Evolutionary conservation across 2,888 invertebrate genomes (phyloP).

Genomic region (Coenonympha arcania): DNA sequence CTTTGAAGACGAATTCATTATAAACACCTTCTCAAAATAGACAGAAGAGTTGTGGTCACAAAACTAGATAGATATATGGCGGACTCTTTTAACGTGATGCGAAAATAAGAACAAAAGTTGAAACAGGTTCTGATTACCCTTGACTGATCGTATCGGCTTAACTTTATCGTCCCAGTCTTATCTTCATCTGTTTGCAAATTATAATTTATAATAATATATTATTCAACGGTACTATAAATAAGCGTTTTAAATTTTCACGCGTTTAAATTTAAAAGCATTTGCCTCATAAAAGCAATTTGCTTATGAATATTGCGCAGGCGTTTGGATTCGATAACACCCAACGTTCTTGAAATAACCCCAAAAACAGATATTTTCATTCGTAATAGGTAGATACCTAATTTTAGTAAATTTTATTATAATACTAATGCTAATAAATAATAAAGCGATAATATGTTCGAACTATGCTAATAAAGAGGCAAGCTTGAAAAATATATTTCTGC

Average conservation of each 20-base stretch:
- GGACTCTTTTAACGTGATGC: slow-evolving; percentile 10
- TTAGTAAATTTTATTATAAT: too few species aligned
- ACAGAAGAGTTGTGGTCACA: slow-evolving; percentile 35
- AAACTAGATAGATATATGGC: slow-evolving; percentile 20
- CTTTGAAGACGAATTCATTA: slow-evolving; percentile 36
- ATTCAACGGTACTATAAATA: background rate
- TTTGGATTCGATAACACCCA: too few species aligned
- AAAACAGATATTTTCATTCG: too few species aligned
- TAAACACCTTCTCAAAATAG: slow-evolving; percentile 45
- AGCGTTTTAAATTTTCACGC: background rate
- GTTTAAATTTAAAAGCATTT: background rate
- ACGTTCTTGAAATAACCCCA: too few species aligned
- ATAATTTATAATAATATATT: slow-evolving; percentile 10
- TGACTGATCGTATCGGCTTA: slow-evolving; percentile 17
- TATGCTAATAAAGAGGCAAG: background rate
- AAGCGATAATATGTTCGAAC: background rate
- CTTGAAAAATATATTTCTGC: background rate
- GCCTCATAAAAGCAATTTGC: slow-evolving; percentile 9
- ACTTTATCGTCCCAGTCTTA: slow-evolving; percentile 14
- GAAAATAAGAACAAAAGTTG: slow-evolving; percentile 20
- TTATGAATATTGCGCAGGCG: background rate
- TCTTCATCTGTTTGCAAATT: slow-evolving; percentile 14
- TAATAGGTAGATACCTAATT: too few species aligned
- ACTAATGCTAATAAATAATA: too few species aligned
- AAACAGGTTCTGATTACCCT: slow-evolving; percentile 17